Percentiles rank a stretch among this genome's conserved stretches.
These are phyloP conservation scores for Macquaria ambigua DNA, from an alignment of 2,113 vertebrate genomes.

Conservation along the genomic window DNA sequence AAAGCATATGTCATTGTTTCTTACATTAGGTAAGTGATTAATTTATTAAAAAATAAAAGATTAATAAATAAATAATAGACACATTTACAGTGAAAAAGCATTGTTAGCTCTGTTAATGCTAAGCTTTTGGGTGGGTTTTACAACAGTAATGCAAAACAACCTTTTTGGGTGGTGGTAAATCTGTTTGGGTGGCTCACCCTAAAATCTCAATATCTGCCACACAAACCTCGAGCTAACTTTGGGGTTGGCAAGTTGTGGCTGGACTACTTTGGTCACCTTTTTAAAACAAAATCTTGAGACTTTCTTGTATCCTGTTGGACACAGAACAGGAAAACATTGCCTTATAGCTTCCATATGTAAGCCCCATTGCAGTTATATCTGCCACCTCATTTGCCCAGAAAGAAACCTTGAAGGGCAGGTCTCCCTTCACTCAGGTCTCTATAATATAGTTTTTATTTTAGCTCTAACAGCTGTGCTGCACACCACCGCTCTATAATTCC, in stretches of 20 bases:
- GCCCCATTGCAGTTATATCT: not conserved
- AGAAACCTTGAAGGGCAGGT: slow-evolving; percentile 38
- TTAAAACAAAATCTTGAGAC: not conserved
- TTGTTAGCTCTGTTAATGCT: too few species aligned
- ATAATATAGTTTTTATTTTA: slow-evolving; percentile 72
- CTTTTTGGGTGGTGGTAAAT: not conserved
- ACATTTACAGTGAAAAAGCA: too few species aligned
- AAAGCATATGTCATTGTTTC: not conserved
- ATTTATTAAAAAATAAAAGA: not conserved
- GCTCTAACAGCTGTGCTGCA: slow-evolving; percentile 69
- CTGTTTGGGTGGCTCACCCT: not conserved
- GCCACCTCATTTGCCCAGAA: slow-evolving; percentile 40
- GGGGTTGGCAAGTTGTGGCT: not conserved
- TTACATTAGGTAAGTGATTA: not conserved
- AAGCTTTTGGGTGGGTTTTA: not conserved
- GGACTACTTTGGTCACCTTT: not conserved
- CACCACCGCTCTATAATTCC: slow-evolving; percentile 74
- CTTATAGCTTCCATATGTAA: slow-evolving; percentile 7
- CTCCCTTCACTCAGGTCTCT: slow-evolving; percentile 58
- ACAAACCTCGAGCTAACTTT: too few species aligned
- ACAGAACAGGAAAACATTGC: not conserved
- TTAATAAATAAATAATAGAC: too few species aligned
- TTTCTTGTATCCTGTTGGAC: not conserved
- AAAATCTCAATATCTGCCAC: too few species aligned
- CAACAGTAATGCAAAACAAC: not conserved